These are phyloP conservation scores for Phalera bucephala DNA, from an alignment of 2,888 invertebrate genomes.

Conservation along the genomic window DNA sequence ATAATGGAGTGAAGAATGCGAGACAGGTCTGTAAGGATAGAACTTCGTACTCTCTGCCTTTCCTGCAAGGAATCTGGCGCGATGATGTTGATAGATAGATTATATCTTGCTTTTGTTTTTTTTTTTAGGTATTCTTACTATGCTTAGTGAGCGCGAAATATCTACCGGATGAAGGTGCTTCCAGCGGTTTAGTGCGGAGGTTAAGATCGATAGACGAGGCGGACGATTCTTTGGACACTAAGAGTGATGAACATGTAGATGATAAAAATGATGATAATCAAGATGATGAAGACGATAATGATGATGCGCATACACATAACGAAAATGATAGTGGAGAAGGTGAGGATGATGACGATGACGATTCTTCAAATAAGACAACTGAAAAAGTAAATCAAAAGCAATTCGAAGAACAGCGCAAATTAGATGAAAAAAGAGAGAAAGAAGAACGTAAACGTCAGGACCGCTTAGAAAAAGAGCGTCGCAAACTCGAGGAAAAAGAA, in stretches of 20 bases:
- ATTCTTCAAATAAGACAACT: slow-evolving; percentile 17
- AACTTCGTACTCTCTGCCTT: too few relatives aligned
- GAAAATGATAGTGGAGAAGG: slow-evolving; percentile 25
- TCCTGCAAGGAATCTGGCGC: too few relatives aligned
- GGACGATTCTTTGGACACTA: slow-evolving; percentile 38
- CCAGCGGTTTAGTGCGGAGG: slow-evolving; percentile 41
- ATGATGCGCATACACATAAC: slow-evolving; percentile 35
- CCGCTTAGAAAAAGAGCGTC: slow-evolving; percentile 23
- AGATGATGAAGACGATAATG: slow-evolving; percentile 9
- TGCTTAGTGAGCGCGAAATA: slow-evolving; percentile 70
- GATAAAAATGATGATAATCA: slow-evolving; percentile 29
- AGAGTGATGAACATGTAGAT: slow-evolving; percentile 36
- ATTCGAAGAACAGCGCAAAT: slow-evolving; percentile 16
- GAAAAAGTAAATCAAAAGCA: slow-evolving; percentile 13
- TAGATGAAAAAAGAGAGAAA: slow-evolving; percentile 36
- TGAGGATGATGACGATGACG: neutral
- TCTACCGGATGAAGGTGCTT: slow-evolving; percentile 58
- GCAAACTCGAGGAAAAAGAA: slow-evolving; percentile 33
- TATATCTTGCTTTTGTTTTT: too few relatives aligned
- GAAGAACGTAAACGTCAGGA: slow-evolving; percentile 42
- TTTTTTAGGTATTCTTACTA: slow-evolving; percentile 65
- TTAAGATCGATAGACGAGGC: slow-evolving; percentile 52
- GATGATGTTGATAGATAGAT: too few relatives aligned
- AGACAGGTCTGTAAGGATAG: too few relatives aligned
- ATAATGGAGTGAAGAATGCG: too few relatives aligned